A percentile compares a stretch with the other conserved stretches of the same genome.
These are phyloP conservation scores for Esperia sulphurella DNA, from an alignment of 2,888 invertebrate genomes.

Conservation along the genomic window DNA sequence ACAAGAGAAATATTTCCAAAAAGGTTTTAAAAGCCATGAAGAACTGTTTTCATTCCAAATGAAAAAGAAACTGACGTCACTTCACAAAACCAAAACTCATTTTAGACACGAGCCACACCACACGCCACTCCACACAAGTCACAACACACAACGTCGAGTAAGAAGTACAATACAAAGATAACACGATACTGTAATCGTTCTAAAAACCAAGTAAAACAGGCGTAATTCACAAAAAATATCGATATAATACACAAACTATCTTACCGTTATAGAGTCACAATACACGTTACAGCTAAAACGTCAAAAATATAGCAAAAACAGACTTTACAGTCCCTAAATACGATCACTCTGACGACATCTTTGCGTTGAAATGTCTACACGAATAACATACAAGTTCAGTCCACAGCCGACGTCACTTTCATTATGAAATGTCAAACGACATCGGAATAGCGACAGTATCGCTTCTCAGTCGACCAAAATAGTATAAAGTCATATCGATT, in stretches of 20 bases:
- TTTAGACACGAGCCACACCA: conserved; percentile 34
- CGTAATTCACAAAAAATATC: background rate
- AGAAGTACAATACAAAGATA: too few relatives aligned
- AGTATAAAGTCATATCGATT: conserved; percentile 54
- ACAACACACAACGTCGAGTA: background rate
- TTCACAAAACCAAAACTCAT: conserved; percentile 33
- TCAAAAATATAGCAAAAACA: conserved; percentile 58
- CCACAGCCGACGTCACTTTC: conserved; percentile 41
- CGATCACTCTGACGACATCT: conserved; percentile 63
- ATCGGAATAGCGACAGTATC: conserved; percentile 29
- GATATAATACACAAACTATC: conserved; percentile 21
- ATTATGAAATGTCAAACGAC: conserved; percentile 43
- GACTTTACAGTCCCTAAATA: conserved; percentile 60
- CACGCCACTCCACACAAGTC: conserved; percentile 20
- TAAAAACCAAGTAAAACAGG: background rate
- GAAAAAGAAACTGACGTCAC: conserved; percentile 30
- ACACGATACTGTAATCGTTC: background rate
- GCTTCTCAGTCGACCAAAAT: conserved; percentile 14
- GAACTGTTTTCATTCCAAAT: conserved; percentile 14
- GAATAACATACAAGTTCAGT: conserved; percentile 64
- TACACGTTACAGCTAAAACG: conserved; percentile 46
- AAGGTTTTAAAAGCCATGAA: background rate
- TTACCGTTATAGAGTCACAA: conserved; percentile 47
- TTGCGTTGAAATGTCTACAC: conserved; percentile 62
- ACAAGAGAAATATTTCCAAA: background rate